Conservation (phyloP, 2,888 invertebrate genomes). For the Chalcosyrphus nemorum region DNA sequence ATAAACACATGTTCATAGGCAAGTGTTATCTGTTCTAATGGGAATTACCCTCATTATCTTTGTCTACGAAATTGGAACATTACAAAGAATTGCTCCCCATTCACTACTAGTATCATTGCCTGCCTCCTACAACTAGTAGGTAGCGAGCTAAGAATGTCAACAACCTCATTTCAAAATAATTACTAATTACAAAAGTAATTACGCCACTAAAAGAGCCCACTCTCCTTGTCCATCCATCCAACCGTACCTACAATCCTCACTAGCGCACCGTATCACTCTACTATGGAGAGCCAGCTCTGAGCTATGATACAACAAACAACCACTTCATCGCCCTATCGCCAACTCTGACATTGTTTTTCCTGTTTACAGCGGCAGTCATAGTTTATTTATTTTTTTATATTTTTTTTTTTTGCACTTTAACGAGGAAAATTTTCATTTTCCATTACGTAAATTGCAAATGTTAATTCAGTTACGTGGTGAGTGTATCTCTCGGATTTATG, state of each 20-base stretch:
- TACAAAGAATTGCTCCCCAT: not conserved
- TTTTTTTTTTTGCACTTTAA: not conserved
- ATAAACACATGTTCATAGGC: not conserved
- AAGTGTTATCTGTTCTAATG: not conserved
- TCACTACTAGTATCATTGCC: not conserved
- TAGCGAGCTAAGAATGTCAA: not conserved
- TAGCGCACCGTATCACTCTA: not conserved
- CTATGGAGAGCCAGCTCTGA: not conserved
- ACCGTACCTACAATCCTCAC: not conserved
- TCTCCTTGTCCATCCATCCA: not conserved
- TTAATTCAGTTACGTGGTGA: constrained; percentile 14
- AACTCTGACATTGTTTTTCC: constrained; percentile 9
- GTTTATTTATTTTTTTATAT: no score
- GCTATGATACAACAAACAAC: no score
- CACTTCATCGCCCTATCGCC: constrained; percentile 6
- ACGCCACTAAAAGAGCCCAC: not conserved
- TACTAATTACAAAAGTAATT: constrained; percentile 24
- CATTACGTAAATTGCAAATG: constrained; percentile 37
- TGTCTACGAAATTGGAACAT: not conserved
- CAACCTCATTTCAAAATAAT: constrained; percentile 20
- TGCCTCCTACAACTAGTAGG: not conserved
- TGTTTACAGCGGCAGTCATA: not conserved
- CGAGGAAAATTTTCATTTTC: constrained; percentile 15
- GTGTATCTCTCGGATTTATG: constrained; percentile 5
- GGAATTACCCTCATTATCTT: no score